Evolutionary conservation across 2,888 invertebrate genomes (phyloP), one percentile per base, ranked within the genome.

Genomic region (Apeira syringaria): DNA sequence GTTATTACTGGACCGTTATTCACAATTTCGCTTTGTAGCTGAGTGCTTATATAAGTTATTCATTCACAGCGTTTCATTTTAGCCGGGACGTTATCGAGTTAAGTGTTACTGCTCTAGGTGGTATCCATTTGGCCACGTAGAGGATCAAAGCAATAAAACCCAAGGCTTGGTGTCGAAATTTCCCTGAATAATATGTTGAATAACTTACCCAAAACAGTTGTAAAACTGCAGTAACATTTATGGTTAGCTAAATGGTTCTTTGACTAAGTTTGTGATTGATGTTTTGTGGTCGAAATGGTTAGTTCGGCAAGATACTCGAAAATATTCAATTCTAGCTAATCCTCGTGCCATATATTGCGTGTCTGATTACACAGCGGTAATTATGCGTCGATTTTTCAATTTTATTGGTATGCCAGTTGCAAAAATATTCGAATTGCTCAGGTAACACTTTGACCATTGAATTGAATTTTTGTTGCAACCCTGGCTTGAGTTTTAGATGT

Each of bases 11-110:
- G 29, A 26, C 29, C 33, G 17, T 18, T 29, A 31, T 38, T 29
- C 5, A 15, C 18, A 18, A 5, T 32, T 41, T 42, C 13, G 20
- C 35, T 42, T 39, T 40, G 39, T 33, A 25, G 20, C 25, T 4
- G 30, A 47, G 42, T 36, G 43, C 39, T 29, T 41, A 35, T 41
- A 35, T 46, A 36, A 39, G 30, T 49, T 46, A 42, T 46, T 42
- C 42, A 42, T 46, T 39, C 28, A 35, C 25, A 32, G 25, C 39
- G 32, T 50, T 46, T 46, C 42, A 47, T 47, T 51, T 44, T 46
- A 35, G 34, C 42, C 37, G 36, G 42, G 47, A 48, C 42, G 42
- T 47, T 39, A 45, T 48, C 33, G 25, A 31, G 36, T 22, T 51
- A 46, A 51, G 47, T 51, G 39, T 42, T 42, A 44, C 40, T 31